Percentiles rank a stretch among this genome's conserved stretches.
Conservation (phyloP, 2,797 vertebrate species). For the Gambusia yucatana region DNA sequence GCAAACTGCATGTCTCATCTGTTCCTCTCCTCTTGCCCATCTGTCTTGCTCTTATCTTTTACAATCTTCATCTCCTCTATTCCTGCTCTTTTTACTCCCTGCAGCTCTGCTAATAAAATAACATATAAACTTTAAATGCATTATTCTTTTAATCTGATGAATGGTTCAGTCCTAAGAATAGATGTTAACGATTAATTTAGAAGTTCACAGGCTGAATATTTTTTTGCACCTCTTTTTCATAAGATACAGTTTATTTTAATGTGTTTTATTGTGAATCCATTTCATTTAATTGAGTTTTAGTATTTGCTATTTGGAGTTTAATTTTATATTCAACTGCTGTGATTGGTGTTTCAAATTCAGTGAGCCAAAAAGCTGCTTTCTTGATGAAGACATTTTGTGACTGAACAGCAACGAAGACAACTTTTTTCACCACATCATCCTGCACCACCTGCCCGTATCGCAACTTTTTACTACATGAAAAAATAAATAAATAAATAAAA, state of each 20-base stretch:
- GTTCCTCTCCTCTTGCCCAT: not conserved
- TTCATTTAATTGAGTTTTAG: not conserved
- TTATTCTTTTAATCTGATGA: not conserved
- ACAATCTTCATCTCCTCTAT: not conserved
- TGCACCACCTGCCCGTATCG: not conserved
- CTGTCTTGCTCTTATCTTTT: constrained; percentile 4
- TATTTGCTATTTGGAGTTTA: not conserved
- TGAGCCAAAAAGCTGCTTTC: not conserved
- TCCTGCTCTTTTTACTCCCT: constrained; percentile 1
- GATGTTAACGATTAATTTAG: not conserved
- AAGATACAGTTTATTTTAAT: not conserved
- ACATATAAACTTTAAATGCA: not conserved
- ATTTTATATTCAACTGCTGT: not conserved
- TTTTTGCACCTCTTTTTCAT: not conserved
- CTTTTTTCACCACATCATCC: not conserved
- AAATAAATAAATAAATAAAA: not conserved
- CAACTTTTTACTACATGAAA: not conserved
- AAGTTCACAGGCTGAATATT: not conserved
- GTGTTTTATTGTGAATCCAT: not conserved
- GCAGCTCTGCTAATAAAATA: not conserved
- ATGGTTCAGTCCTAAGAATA: not conserved
- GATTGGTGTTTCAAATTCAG: not conserved
- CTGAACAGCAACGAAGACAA: not conserved
- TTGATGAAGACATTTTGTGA: not conserved
- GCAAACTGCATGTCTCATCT: constrained; percentile 5